These are phyloP conservation scores for Cerastis rubricosa DNA, from an alignment of 2,888 invertebrate genomes.

Conservation along the genomic window DNA sequence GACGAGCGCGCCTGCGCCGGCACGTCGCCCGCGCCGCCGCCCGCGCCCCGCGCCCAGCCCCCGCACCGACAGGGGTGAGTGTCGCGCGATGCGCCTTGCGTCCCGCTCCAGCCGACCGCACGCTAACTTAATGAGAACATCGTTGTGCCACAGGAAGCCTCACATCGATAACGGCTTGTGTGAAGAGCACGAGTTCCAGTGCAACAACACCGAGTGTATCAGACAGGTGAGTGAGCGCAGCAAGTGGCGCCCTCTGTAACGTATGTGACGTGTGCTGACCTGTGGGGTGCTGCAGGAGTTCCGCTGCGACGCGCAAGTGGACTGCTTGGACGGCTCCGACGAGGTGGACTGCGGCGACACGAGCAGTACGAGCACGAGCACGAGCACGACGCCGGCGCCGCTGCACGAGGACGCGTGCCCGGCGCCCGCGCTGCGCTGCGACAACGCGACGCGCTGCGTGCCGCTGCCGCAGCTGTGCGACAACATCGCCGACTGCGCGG, in stretches of 20 bases:
- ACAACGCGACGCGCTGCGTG: slow-evolving; percentile 93
- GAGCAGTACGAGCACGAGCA: slow-evolving; percentile 11
- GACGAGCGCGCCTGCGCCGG: slow-evolving; percentile 92
- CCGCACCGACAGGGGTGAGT: slow-evolving; percentile 26
- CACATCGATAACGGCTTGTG: slow-evolving; percentile 79
- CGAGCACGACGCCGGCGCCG: slow-evolving; percentile 29
- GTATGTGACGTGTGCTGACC: background rate
- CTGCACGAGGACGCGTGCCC: slow-evolving; percentile 69
- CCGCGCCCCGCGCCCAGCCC: slow-evolving; percentile 33
- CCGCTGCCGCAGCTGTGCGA: slow-evolving; percentile 94
- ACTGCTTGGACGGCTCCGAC: slow-evolving; percentile 94
- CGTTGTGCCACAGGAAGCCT: slow-evolving; percentile 64
- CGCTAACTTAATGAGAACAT: background rate
- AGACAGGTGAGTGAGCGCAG: slow-evolving; percentile 79
- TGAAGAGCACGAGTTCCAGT: slow-evolving; percentile 92
- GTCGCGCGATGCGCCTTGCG: background rate
- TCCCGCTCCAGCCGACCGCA: too few relatives aligned
- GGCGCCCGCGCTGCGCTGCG: slow-evolving; percentile 92
- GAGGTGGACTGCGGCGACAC: slow-evolving; percentile 91
- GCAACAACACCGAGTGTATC: slow-evolving; percentile 92
- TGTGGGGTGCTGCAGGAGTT: slow-evolving; percentile 82
- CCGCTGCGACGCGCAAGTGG: slow-evolving; percentile 92
- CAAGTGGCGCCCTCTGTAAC: too few relatives aligned
- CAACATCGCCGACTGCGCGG: slow-evolving; percentile 92
- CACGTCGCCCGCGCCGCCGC: slow-evolving; percentile 38